Percentiles rank a stretch among this genome's conserved stretches.
Evolutionary conservation across 2,888 invertebrate genomes (phyloP).

Genomic region (Apantesis nais): DNA sequence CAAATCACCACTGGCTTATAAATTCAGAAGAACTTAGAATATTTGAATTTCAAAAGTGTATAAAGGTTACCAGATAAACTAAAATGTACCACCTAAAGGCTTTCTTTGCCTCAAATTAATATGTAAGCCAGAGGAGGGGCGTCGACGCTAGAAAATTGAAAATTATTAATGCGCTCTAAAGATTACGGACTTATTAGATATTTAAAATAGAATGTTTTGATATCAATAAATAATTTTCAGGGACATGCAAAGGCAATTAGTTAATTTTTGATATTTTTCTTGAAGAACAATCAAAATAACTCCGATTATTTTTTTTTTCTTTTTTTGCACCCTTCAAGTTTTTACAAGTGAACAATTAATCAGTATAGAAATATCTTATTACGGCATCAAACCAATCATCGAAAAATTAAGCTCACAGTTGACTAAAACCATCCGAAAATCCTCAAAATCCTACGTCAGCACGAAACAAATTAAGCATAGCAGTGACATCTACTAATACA

Average conservation of each 20-base stretch:
- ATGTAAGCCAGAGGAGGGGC: background rate
- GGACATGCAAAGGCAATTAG: too few relatives aligned
- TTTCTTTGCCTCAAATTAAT: background rate
- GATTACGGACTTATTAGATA: background rate
- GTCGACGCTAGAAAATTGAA: background rate
- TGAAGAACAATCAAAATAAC: too few relatives aligned
- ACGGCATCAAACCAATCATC: background rate
- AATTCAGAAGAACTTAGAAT: background rate
- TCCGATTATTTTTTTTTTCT: too few relatives aligned
- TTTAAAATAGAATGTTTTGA: too few relatives aligned
- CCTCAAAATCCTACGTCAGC: background rate
- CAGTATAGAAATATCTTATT: background rate
- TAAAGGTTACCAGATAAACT: background rate
- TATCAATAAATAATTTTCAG: too few relatives aligned
- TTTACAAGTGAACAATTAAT: background rate
- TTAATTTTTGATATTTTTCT: too few relatives aligned
- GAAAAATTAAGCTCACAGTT: background rate
- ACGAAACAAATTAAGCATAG: background rate
- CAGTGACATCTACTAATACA: constrained; percentile 46
- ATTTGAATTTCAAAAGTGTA: background rate
- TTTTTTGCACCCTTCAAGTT: background rate
- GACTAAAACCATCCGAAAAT: background rate
- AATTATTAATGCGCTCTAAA: background rate
- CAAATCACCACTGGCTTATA: background rate
- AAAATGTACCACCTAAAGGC: background rate